Percentiles rank a stretch among this genome's conserved stretches.
Evolutionary conservation across 2,113 vertebrate species (phyloP).

Genomic region (Microcebus griseorufus): DNA sequence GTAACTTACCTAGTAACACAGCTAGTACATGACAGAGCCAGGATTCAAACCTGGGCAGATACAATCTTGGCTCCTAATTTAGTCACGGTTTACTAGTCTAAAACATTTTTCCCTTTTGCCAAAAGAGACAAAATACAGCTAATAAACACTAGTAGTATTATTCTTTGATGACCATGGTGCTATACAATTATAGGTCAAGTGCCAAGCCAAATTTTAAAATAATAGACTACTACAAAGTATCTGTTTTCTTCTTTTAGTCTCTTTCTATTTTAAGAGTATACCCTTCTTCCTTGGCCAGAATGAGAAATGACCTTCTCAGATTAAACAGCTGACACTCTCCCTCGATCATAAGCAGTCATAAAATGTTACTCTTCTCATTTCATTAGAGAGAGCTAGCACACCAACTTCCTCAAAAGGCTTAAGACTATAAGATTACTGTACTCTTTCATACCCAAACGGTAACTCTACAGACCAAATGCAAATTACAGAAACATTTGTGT

Average conservation of each 20-base stretch:
- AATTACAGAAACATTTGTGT: background rate
- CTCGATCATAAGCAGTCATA: slow-evolving; percentile 44
- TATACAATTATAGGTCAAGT: slow-evolving; percentile 42
- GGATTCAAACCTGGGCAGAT: background rate
- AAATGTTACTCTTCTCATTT: slow-evolving; percentile 50
- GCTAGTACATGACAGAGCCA: background rate
- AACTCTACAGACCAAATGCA: background rate
- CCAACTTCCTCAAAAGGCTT: slow-evolving; percentile 51
- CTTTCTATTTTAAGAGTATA: slow-evolving; percentile 71
- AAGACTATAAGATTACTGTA: background rate
- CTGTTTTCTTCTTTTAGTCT: slow-evolving; percentile 44
- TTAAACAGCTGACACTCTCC: slow-evolving; percentile 53
- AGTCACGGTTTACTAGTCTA: slow-evolving; percentile 6
- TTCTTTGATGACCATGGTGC: background rate
- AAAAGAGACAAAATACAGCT: slow-evolving; percentile 35
- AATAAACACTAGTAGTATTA: slow-evolving; percentile 2
- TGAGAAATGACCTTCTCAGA: slow-evolving; percentile 76
- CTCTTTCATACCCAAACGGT: background rate
- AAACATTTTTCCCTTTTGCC: slow-evolving; percentile 8
- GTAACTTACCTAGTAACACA: background rate
- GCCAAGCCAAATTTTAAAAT: slow-evolving; percentile 42
- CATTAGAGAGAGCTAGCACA: background rate
- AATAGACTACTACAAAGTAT: slow-evolving; percentile 29
- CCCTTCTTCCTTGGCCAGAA: slow-evolving; percentile 60
- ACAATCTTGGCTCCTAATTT: slow-evolving; percentile 26